phyloP scores from a whole-genome alignment of 2,888 invertebrate genomes.

The Beris chalybata region DNA sequence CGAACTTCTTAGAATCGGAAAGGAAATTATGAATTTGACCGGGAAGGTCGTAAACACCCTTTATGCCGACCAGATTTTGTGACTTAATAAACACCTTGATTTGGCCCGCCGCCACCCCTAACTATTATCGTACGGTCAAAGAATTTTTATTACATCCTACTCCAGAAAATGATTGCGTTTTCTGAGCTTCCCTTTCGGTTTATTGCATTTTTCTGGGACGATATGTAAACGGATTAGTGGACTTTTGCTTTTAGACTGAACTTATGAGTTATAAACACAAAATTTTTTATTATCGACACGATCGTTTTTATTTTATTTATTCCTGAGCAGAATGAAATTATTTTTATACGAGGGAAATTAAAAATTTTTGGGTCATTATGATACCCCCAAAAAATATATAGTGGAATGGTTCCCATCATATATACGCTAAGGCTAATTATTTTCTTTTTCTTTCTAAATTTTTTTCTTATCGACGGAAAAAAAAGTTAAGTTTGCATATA shows the following conservation, averaged over 20 bases:
- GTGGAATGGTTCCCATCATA: neutral
- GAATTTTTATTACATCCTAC: conserved; percentile 17
- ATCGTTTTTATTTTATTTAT: conserved; percentile 20
- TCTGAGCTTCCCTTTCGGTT: neutral
- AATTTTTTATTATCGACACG: conserved; percentile 26
- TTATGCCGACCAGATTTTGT: too few species aligned
- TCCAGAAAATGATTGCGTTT: conserved; percentile 17
- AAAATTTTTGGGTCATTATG: conserved; percentile 8
- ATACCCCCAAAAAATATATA: neutral
- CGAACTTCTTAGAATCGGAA: too few species aligned
- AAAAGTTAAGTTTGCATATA: conserved; percentile 1
- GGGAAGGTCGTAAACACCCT: too few species aligned
- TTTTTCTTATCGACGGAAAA: conserved; percentile 5
- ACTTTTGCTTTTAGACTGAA: neutral
- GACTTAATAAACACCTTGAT: conserved; percentile 2
- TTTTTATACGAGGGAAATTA: conserved; percentile 29
- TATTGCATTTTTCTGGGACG: neutral
- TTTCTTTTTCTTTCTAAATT: neutral
- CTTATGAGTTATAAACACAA: conserved; percentile 12
- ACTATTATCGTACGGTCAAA: conserved; percentile 4
- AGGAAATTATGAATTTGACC: too few species aligned
- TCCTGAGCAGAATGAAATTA: conserved; percentile 30
- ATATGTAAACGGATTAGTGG: neutral
- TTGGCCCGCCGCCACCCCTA: conserved; percentile 8
- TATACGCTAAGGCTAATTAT: too few species aligned